Evolutionary conservation across 2,888 invertebrate genomes (phyloP).

Genomic region (Agriopis leucophaearia): DNA sequence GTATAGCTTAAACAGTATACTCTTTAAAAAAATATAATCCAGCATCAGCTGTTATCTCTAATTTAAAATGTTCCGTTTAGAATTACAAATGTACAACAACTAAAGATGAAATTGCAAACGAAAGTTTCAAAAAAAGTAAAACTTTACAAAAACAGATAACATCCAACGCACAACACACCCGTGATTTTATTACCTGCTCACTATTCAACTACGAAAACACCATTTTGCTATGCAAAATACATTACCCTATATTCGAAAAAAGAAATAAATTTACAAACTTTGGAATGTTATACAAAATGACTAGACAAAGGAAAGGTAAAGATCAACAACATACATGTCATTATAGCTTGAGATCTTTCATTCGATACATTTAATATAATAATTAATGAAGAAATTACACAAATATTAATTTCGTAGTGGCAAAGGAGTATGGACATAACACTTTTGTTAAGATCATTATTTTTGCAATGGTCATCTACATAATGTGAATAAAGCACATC

Average conservation of each 20-base stretch:
- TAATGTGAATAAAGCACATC: slow-evolving; percentile 55
- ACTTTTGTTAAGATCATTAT: slow-evolving; percentile 50
- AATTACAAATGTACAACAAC: slow-evolving; percentile 76
- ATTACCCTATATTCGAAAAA: slow-evolving; percentile 73
- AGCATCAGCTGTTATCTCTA: slow-evolving; percentile 80
- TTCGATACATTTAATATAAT: slow-evolving; percentile 56
- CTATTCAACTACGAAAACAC: slow-evolving; percentile 75
- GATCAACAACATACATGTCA: slow-evolving; percentile 60
- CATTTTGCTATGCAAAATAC: slow-evolving; percentile 86
- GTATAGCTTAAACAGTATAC: slow-evolving; percentile 82
- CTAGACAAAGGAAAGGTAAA: slow-evolving; percentile 75
- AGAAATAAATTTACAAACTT: slow-evolving; percentile 74
- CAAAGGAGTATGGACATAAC: slow-evolving; percentile 53
- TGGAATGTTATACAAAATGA: slow-evolving; percentile 84
- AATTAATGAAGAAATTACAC: slow-evolving; percentile 53
- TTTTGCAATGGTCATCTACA: slow-evolving; percentile 43
- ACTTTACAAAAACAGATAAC: slow-evolving; percentile 61
- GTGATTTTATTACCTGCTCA: slow-evolving; percentile 63
- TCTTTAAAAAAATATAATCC: slow-evolving; percentile 85
- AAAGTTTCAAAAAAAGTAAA: slow-evolving; percentile 60
- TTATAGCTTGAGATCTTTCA: slow-evolving; percentile 71
- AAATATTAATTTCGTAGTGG: slow-evolving; percentile 50
- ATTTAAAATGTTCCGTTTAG: slow-evolving; percentile 73
- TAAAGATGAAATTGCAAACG: slow-evolving; percentile 56
- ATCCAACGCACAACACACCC: slow-evolving; percentile 64